Base-by-base conservation (phyloP, 1,140 invertebrate genomes). In the Cataglyphis hispanica region DNA sequence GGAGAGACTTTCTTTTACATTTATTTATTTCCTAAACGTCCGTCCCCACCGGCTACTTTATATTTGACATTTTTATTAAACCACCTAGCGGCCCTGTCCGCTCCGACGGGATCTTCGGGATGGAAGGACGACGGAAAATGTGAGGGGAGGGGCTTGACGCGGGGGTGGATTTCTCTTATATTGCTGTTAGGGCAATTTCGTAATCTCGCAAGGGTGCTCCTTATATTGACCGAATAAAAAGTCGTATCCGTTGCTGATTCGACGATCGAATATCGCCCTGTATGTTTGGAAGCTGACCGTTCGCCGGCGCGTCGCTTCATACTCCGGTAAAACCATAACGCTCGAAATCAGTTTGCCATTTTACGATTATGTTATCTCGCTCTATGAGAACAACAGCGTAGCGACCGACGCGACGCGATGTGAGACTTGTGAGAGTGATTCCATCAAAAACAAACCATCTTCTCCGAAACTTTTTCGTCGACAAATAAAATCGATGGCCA, bases 61-160 rank as follows among this genome's bases (percentile, higher is more conserved):
- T 95, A 94, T 95, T 95, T 95, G 94, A 95, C 94, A 93, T 95
- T 95, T 95, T 95, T 95, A 95, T 95, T 95, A 94, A 95, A 95
- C 91, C 92, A 83, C 85, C 93, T 90, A 77, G 88, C 84, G 60
- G 66, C 77, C 88, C 78, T 80, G 70, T 86, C 83, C 66, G 69
- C 40, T 83, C 85, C 76, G 86, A 90, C 91, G 75, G 90, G 81
- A 83, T 86, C 81, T 75, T 69, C 70, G 84, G 64, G 67, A 85
- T 70, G 81, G 77, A 61, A 50, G 69, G 70, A 80, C 74, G 74
- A 56, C 46, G 64, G 58, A 50, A 72, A 72, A 80, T 67, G 83
- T 72, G 77, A 63, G 58, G 34, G 50, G 50, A 60, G 46, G 22
- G 22, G 58, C 19, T 16, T 37, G 64, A 40, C 64, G 50, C 22